These are phyloP conservation scores for Hermaeophaga mercurialis DNA, from an alignment of 2,888 invertebrate genomes.

Conservation along the genomic window DNA sequence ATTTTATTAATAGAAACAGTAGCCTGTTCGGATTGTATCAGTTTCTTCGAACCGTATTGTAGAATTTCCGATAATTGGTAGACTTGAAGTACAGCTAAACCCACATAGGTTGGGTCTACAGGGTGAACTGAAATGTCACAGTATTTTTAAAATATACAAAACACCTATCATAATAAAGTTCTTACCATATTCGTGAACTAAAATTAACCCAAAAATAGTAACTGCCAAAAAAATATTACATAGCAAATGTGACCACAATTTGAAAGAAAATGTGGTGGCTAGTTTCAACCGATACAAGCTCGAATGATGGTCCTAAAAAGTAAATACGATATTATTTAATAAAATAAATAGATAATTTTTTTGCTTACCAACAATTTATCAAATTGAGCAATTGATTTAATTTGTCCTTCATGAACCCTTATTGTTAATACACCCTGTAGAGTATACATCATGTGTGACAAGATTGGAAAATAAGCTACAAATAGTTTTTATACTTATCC, in stretches of 20 bases:
- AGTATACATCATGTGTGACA: neutral
- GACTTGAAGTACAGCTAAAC: neutral
- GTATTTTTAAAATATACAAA: neutral
- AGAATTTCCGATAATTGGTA: constrained; percentile 5
- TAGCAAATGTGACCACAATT: neutral
- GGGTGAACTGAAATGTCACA: neutral
- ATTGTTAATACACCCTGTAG: neutral
- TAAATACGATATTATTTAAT: neutral
- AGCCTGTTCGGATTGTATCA: neutral
- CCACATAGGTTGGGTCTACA: neutral
- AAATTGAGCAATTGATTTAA: neutral
- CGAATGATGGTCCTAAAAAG: constrained; percentile 2
- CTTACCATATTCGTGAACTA: neutral
- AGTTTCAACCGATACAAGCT: neutral
- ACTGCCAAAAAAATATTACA: neutral
- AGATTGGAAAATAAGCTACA: constrained; percentile 9
- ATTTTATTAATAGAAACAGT: neutral
- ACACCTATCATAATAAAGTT: no score
- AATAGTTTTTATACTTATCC: neutral
- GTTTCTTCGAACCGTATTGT: constrained; percentile 5
- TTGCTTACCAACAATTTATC: constrained; percentile 7
- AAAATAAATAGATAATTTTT: neutral
- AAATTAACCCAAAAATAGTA: constrained; percentile 3
- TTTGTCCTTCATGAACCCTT: neutral
- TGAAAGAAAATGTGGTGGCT: neutral